Evolutionary conservation across 2,113 vertebrate species (phyloP), one percentile per base, ranked within the genome.

Genomic region (Anarrhichthys ocellatus): DNA sequence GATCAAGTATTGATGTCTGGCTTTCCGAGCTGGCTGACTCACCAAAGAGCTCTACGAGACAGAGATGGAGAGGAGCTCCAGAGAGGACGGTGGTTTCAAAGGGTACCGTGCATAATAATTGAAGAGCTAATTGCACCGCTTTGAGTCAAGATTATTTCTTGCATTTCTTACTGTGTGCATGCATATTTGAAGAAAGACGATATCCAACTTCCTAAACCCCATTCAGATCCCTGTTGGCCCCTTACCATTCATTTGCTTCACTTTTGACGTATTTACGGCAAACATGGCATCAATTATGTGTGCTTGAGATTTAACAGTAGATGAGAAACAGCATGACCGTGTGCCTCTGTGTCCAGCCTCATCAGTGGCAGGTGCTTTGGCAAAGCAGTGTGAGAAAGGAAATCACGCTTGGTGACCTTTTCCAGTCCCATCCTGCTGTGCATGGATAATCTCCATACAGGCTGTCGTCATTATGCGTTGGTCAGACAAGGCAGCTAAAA

Each of bases 341-440:
- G 10, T 52, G 56, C 5, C 6, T 56, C 36, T 76, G 58, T 50
- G 54, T 88, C 73, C 48, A 9, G 56, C 72, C 77, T 82, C 75
- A 63, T 76, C 84, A 46, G 77, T 42, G 80, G 62, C 80, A 87
- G 83, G 88, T 91, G 89, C 73, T 81, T 42, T 66, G 80, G 56
- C 75, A 74, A 77, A 87, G 50, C 82, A 84, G 87, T 90, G 92
- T 89, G 83, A 91, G 56, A 90, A 86, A 82, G 79, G 84, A 58
- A 88, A 92, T 92, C 87, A 91, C 62, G 70, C 69, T 46, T 46
- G 52, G 58, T 92, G 92, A 93, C 92, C 91, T 94, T 94, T 89
- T 79, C 64, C 76, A 68, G 66, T 44, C 42, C 38, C 48, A 1
- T 88, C 90, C 79, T 14, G 84, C 87, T 87, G 86, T 76, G 89